A percentile compares a stretch with the other conserved stretches of the same genome.
Conservation (phyloP, 2,113 vertebrate genomes). For the Seriola dumerili region DNA sequence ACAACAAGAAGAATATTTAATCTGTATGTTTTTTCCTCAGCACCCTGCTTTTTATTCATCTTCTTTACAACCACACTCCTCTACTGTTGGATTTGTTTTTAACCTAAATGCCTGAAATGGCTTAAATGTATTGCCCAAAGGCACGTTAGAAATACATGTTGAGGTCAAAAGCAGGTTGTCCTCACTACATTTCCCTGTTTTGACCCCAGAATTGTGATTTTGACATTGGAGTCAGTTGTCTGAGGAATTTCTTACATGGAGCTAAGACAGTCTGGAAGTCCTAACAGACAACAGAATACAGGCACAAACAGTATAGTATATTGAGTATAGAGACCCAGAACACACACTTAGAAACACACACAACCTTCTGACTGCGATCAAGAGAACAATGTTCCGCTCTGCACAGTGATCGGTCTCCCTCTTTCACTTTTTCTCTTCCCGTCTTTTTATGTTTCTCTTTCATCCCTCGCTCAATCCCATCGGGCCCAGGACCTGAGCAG, state of each 20-base stretch:
- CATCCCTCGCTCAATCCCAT: conserved; percentile 65
- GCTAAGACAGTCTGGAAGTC: too few species aligned
- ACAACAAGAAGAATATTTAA: conserved; percentile 14
- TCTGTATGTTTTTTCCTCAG: background rate
- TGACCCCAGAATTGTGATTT: background rate
- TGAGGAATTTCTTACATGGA: background rate
- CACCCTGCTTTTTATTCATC: background rate
- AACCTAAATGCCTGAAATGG: too few species aligned
- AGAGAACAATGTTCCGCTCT: conserved; percentile 89
- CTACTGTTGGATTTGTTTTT: too few species aligned
- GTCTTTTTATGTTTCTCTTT: conserved; percentile 86
- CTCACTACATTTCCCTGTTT: background rate
- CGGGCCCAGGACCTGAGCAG: conserved; percentile 61
- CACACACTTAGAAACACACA: background rate
- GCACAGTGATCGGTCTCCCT: conserved; percentile 83
- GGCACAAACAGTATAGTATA: background rate
- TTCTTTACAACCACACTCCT: too few species aligned
- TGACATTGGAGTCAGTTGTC: background rate
- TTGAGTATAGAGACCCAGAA: background rate
- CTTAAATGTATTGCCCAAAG: too few species aligned
- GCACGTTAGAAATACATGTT: background rate
- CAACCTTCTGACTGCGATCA: conserved; percentile 86
- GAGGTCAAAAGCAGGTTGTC: background rate
- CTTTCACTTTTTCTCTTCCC: conserved; percentile 86
- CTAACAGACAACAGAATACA: background rate